Evolutionary conservation across 2,797 vertebrate species (phyloP).

Genomic region (Sarcophilus harrisii): DNA sequence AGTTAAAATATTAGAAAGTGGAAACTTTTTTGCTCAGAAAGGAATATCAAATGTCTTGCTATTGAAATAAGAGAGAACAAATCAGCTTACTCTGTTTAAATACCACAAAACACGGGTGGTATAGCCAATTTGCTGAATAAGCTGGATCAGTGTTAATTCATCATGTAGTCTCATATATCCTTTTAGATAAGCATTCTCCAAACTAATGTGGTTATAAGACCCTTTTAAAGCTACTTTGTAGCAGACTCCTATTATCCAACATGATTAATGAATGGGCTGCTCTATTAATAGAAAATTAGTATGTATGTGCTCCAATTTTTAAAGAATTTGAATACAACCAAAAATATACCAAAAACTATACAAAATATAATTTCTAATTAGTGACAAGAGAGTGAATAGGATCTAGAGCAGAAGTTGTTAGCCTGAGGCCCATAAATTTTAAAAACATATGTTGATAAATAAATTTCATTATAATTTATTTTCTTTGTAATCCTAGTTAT

Average conservation of each 20-base stretch:
- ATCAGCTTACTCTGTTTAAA: neutral
- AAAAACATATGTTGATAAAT: neutral
- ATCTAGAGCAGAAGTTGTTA: neutral
- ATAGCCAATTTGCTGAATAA: neutral
- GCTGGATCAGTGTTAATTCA: neutral
- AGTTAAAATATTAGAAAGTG: neutral
- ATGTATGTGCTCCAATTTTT: neutral
- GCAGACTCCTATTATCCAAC: neutral
- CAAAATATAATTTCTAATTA: neutral
- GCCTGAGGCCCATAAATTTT: neutral
- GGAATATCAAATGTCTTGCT: neutral
- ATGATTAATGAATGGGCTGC: neutral
- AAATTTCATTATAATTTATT: neutral
- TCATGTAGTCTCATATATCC: neutral
- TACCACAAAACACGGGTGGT: neutral
- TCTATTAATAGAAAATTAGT: neutral
- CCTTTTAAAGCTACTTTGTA: neutral
- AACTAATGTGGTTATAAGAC: neutral
- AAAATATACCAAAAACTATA: neutral
- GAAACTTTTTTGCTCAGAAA: neutral
- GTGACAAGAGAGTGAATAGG: neutral
- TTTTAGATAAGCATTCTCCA: neutral
- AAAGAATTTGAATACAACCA: neutral
- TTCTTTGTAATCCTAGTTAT: neutral
- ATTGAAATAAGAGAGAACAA: neutral